Evolutionary conservation across 2,113 vertebrate genomes (phyloP).

Genomic region (Hemichromis elongatus): DNA sequence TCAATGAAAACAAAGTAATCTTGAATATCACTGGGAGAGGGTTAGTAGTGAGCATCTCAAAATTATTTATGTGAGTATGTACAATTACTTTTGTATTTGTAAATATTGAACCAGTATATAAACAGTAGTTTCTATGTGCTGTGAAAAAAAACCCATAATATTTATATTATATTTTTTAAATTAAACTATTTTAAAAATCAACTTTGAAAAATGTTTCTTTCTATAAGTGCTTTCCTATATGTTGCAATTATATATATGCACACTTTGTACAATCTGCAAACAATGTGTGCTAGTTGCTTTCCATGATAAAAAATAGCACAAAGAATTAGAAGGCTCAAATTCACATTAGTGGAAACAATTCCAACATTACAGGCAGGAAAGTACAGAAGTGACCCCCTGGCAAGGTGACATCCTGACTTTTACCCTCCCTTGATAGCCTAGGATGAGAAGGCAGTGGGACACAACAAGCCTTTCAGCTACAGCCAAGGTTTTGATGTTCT

Average conservation of each 20-base stretch:
- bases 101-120: too few species aligned
- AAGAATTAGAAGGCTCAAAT: neutral
- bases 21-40: too few species aligned
- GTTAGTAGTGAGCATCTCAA: too few species aligned
- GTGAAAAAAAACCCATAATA: neutral
- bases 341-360: slow-evolving; percentile 34
- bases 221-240: neutral
- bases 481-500: slow-evolving; percentile 73
- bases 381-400: slow-evolving; percentile 53
- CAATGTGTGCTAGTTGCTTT: neutral
- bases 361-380: slow-evolving; percentile 32
- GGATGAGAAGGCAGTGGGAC: slow-evolving; percentile 52
- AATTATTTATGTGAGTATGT: too few species aligned
- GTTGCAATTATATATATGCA: neutral
- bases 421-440: slow-evolving; percentile 34
- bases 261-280: neutral
- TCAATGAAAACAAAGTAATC: too few species aligned
- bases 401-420: slow-evolving; percentile 70
- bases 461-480: slow-evolving; percentile 62
- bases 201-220: neutral
- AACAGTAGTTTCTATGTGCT: too few species aligned
- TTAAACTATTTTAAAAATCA: neutral
- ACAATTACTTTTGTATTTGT: neutral
- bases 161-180: neutral
- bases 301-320: neutral